These are phyloP conservation scores for Dicycla oo DNA, from an alignment of 2,888 invertebrate genomes.

Conservation along the genomic window DNA sequence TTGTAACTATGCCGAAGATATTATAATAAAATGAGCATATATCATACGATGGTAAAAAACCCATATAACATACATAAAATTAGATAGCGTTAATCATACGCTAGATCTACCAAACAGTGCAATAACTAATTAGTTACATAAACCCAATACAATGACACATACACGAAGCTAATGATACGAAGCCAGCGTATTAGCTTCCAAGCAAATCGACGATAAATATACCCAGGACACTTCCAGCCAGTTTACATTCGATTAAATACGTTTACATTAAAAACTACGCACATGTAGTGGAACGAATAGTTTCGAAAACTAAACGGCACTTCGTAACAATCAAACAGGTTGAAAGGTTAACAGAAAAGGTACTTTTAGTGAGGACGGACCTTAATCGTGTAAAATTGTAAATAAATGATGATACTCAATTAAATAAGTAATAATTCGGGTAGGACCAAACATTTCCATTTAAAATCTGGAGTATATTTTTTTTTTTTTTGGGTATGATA, in stretches of 20 bases:
- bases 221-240: constrained; percentile 11
- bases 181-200: constrained; percentile 53
- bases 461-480: constrained; percentile 8
- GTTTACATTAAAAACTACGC: constrained; percentile 39
- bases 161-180: constrained; percentile 44
- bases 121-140: constrained; percentile 29
- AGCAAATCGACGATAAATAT: constrained; percentile 43
- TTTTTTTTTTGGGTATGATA: constrained; percentile 10
- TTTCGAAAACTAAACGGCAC: constrained; percentile 16
- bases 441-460: constrained; percentile 6
- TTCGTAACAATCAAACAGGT: constrained; percentile 16
- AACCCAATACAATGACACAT: constrained; percentile 35
- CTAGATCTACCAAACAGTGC: constrained; percentile 57
- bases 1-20: constrained; percentile 62
- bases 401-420: too few relatives aligned
- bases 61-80: constrained; percentile 37
- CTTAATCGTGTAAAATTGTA: constrained; percentile 26
- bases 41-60: constrained; percentile 53
- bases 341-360: constrained; percentile 12
- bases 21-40: constrained; percentile 68
- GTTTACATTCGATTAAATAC: constrained; percentile 49
- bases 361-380: constrained; percentile 56
- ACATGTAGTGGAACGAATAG: constrained; percentile 42
- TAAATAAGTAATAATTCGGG: constrained; percentile 2
- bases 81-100: constrained; percentile 41